These are phyloP conservation scores for Heliornis fulica DNA, from an alignment of 2,113 vertebrate genomes.

Conservation along the genomic window DNA sequence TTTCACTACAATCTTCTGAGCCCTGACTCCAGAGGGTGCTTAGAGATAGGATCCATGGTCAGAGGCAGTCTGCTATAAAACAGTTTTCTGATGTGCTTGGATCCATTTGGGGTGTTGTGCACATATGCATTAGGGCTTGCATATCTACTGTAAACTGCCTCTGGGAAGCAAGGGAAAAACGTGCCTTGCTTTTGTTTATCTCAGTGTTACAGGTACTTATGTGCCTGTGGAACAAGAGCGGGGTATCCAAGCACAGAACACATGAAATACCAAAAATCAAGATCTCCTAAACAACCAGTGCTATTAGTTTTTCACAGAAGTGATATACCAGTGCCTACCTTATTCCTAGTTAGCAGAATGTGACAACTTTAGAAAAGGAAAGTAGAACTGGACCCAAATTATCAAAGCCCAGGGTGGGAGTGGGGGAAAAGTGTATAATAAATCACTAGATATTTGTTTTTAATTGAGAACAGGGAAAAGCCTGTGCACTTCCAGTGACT, in stretches of 20 bases:
- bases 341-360: not conserved
- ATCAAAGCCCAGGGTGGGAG: not conserved
- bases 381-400: not conserved
- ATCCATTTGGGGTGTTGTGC: not conserved
- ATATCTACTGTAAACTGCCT: not conserved
- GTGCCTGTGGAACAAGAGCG: not conserved
- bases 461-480: not conserved
- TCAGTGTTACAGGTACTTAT: not conserved
- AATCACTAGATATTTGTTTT: not conserved
- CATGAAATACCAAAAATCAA: not conserved
- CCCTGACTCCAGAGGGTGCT: slow-evolving; percentile 14
- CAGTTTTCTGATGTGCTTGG: not conserved
- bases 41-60: not conserved
- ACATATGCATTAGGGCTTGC: not conserved
- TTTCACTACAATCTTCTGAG: slow-evolving; percentile 23
- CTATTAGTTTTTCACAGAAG: not conserved
- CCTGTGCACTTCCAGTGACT: not conserved
- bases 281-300: not conserved
- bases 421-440: rapidly evolving
- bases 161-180: not conserved
- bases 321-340: not conserved
- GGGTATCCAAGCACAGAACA: not conserved
- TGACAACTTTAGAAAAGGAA: not conserved
- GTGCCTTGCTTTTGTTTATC: not conserved
- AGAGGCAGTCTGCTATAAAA: not conserved